Evolutionary conservation across 2,113 vertebrate species (phyloP).

Genomic region (Hippocampus mohnikei): DNA sequence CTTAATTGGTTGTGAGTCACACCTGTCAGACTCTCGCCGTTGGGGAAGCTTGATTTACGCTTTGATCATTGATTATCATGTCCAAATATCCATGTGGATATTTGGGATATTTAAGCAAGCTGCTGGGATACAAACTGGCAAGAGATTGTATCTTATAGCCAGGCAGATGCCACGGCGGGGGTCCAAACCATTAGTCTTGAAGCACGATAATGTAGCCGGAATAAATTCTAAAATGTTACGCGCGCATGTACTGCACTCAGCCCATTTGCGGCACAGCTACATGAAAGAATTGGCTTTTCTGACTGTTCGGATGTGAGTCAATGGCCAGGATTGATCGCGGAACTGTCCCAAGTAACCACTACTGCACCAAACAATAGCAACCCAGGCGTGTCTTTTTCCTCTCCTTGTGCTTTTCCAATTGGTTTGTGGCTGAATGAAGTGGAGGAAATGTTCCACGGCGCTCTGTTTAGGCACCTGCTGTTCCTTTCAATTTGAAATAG

Average conservation of each 20-base stretch:
- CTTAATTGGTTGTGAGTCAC: conserved; percentile 43
- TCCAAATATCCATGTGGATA: conserved; percentile 33
- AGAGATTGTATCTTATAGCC: conserved; percentile 22
- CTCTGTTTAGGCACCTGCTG: conserved; percentile 68
- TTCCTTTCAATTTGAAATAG: conserved; percentile 70
- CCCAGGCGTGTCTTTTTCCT: conserved; percentile 9
- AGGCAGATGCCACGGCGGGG: conserved; percentile 10
- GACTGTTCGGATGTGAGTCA: conserved; percentile 44
- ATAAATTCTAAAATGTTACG: conserved; percentile 9
- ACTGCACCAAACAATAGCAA: conserved; percentile 32
- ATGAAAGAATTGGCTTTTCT: conserved; percentile 36
- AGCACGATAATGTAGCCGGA: conserved; percentile 17
- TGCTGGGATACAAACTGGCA: conserved; percentile 23
- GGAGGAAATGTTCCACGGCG: conserved; percentile 64
- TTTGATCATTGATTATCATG: conserved; percentile 55
- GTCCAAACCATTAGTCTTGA: conserved; percentile 21
- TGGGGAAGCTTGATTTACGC: conserved; percentile 25
- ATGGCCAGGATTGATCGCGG: conserved; percentile 51
- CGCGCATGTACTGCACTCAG: conserved; percentile 8
- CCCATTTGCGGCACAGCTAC: conserved; percentile 16
- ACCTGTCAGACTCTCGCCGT: conserved; percentile 46
- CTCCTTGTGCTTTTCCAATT: conserved; percentile 36
- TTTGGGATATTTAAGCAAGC: conserved; percentile 30
- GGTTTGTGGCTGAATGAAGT: conserved; percentile 47
- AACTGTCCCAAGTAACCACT: conserved; percentile 44